A percentile compares a stretch with the other conserved stretches of the same genome.
Conservation (phyloP, 2,888 invertebrate species). For the Protodeltote pygarga region DNA sequence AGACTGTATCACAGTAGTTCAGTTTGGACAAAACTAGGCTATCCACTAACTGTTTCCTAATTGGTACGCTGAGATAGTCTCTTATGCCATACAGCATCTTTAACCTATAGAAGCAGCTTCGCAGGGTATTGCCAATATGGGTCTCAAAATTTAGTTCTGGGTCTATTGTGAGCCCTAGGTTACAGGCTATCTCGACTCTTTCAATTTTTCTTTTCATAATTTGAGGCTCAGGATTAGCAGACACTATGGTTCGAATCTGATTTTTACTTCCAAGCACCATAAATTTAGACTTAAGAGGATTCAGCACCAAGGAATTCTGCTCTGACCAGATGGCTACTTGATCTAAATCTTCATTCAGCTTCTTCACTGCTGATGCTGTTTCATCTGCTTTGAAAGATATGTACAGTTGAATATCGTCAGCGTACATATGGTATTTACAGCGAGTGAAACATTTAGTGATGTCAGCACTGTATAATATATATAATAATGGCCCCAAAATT, state of each 20-base stretch:
- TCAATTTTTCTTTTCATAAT: conserved; percentile 1
- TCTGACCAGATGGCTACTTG: conserved; percentile 10
- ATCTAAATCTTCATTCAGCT: conserved; percentile 14
- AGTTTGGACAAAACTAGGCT: not conserved
- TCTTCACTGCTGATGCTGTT: not conserved
- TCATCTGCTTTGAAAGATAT: conserved; percentile 11
- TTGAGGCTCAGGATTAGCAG: not conserved
- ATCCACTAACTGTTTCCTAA: not conserved
- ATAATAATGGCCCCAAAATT: conserved; percentile 28
- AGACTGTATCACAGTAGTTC: not conserved
- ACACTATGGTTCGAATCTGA: not conserved
- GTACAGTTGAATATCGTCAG: conserved; percentile 25
- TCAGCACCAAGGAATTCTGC: conserved; percentile 6
- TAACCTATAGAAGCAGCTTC: not conserved
- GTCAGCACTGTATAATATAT: conserved; percentile 26
- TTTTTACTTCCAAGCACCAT: conserved; percentile 7
- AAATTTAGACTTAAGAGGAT: conserved; percentile 13
- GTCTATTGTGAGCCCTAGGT: conserved; percentile 9
- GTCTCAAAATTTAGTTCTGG: not conserved
- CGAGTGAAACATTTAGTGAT: conserved; percentile 1
- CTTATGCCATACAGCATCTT: too few species aligned
- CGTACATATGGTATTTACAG: conserved; percentile 25
- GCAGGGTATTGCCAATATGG: not conserved
- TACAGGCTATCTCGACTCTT: conserved; percentile 5
- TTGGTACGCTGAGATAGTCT: not conserved